A percentile compares a stretch with the other conserved stretches of the same genome.
Evolutionary conservation across 2,797 vertebrate genomes (phyloP).

Genomic region (Scolopax rusticola): DNA sequence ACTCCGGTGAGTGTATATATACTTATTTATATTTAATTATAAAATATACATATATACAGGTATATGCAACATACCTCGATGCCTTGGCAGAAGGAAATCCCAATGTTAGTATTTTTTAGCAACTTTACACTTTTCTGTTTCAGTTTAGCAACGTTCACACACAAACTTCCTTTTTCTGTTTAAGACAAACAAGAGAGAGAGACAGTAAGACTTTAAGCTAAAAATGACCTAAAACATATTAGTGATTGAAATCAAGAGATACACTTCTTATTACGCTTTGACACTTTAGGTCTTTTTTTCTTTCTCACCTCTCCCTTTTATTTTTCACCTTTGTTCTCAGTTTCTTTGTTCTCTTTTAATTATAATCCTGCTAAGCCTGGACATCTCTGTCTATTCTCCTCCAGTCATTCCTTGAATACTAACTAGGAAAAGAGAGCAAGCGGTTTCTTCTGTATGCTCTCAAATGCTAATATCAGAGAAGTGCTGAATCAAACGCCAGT

Average conservation of each 20-base stretch:
- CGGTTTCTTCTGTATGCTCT: background rate
- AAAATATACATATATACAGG: background rate
- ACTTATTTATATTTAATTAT: background rate
- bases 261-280: background rate
- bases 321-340: constrained; percentile 31
- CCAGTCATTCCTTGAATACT: background rate
- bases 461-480: background rate
- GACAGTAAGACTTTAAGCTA: background rate
- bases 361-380: constrained; percentile 40
- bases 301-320: background rate
- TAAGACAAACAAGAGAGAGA: background rate
- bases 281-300: background rate
- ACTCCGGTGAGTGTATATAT: background rate
- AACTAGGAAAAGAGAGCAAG: background rate
- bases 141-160: too few species aligned
- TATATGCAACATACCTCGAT: background rate
- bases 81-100: background rate
- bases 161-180: background rate
- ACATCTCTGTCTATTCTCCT: background rate
- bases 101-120: background rate
- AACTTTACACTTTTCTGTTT: background rate
- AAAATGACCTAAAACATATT: background rate
- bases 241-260: constrained; percentile 5
- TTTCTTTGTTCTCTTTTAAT: constrained; percentile 52
- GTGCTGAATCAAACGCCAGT: background rate